Conservation (phyloP, 1,140 invertebrate genomes). For the Tetramorium alpestre region DNA sequence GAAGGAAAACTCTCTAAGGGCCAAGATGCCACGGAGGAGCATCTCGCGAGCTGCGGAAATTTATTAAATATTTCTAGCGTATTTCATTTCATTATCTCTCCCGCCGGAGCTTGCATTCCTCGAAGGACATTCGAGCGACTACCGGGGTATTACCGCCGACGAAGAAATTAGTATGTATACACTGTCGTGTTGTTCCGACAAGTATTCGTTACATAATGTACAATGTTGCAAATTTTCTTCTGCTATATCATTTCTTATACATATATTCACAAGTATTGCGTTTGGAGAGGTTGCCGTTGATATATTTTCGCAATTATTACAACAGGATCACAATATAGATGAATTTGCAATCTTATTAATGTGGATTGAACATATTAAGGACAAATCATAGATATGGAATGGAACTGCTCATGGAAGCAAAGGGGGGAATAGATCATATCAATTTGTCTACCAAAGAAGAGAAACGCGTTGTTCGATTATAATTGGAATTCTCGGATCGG, state of each 20-base stretch:
- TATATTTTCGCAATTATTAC: not conserved
- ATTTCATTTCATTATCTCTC: conserved; percentile 79
- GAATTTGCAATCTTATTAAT: not conserved
- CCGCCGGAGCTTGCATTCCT: conserved; percentile 71
- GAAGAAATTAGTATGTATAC: conserved; percentile 27
- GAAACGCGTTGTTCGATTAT: conserved; percentile 2
- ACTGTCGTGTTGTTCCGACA: not conserved
- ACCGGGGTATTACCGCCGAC: conserved; percentile 28
- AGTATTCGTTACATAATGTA: conserved; percentile 11
- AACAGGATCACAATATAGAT: not conserved
- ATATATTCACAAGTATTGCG: not conserved
- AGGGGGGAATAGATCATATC: not conserved
- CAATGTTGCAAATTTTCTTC: not conserved
- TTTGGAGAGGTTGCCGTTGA: not conserved
- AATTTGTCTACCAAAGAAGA: not conserved
- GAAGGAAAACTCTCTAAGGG: conserved; percentile 72
- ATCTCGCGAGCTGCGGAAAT: conserved; percentile 65
- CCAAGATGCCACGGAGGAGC: conserved; percentile 45
- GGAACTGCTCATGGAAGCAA: not conserved
- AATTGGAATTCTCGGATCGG: conserved; percentile 27
- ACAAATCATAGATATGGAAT: not conserved
- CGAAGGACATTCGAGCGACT: conserved; percentile 68
- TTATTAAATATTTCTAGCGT: conserved; percentile 81
- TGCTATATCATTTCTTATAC: not conserved
- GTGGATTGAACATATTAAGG: not conserved